Conservation (phyloP, 2,113 vertebrate species). For the Antennarius striatus region DNA sequence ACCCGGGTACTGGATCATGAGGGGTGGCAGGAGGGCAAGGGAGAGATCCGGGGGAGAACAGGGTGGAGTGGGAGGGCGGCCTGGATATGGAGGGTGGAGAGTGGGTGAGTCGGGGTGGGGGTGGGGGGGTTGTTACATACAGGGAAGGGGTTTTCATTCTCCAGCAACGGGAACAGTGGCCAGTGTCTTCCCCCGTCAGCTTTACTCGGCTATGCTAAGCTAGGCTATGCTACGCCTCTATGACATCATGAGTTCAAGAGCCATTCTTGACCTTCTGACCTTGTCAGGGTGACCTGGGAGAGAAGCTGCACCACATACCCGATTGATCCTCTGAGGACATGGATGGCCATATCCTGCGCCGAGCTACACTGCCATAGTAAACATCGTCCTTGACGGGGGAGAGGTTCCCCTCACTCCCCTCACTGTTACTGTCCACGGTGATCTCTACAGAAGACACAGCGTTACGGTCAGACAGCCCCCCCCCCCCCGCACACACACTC, state of each 20-base stretch:
- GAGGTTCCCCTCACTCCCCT: slow-evolving; percentile 91
- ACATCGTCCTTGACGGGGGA: slow-evolving; percentile 88
- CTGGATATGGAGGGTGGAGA: slow-evolving; percentile 27
- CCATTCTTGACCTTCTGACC: slow-evolving; percentile 46
- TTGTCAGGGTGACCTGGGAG: slow-evolving; percentile 60
- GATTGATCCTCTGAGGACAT: slow-evolving; percentile 85
- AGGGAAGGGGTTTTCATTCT: slow-evolving; percentile 71
- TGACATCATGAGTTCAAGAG: slow-evolving; percentile 55
- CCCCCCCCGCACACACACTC: slow-evolving; percentile 47
- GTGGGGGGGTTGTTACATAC: slow-evolving; percentile 48
- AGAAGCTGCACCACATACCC: slow-evolving; percentile 84
- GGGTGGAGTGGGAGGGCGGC: slow-evolving; percentile 22
- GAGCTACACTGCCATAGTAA: slow-evolving; percentile 89
- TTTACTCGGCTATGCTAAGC: slow-evolving; percentile 50
- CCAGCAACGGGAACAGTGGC: slow-evolving; percentile 67
- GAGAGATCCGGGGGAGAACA: slow-evolving; percentile 16
- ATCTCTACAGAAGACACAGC: slow-evolving; percentile 88
- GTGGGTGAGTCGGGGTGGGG: slow-evolving; percentile 48
- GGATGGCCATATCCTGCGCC: slow-evolving; percentile 84
- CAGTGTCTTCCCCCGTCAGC: slow-evolving; percentile 64
- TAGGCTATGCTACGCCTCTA: slow-evolving; percentile 46
- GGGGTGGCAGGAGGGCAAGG: slow-evolving; percentile 41
- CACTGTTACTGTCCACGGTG: slow-evolving; percentile 94
- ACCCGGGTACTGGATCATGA: slow-evolving; percentile 30
- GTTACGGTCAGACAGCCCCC: slow-evolving; percentile 74